A percentile compares a stretch with the other conserved stretches of the same genome.
Evolutionary conservation across 2,888 invertebrate genomes (phyloP).

Genomic region (Sinhomidia bicolor): DNA sequence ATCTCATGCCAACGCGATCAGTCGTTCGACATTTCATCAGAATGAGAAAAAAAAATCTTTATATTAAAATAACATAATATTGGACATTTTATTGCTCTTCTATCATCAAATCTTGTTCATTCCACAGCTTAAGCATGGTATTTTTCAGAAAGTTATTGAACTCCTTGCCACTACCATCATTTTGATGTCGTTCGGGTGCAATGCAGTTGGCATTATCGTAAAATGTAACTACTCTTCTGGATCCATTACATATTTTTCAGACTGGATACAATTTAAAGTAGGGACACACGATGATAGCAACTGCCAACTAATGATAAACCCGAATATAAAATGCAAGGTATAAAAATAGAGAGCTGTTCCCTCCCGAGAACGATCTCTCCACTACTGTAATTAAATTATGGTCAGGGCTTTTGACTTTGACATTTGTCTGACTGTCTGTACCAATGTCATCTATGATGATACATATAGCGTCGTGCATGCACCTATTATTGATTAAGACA

Average conservation of each 20-base stretch:
- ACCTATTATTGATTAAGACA: not conserved
- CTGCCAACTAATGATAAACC: constrained; percentile 1
- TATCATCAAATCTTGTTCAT: not conserved
- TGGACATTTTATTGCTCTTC: not conserved
- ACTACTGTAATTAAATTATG: constrained; percentile 30
- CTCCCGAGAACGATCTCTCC: too few relatives aligned
- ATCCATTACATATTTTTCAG: not conserved
- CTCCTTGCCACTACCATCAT: constrained; percentile 48
- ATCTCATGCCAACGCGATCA: constrained; percentile 21
- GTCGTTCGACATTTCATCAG: constrained; percentile 11
- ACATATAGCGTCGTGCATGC: not conserved
- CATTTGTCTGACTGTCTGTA: constrained; percentile 45
- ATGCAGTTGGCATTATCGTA: constrained; percentile 8
- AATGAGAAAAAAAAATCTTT: too few relatives aligned
- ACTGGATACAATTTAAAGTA: not conserved
- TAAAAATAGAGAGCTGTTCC: not conserved
- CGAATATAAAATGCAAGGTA: not conserved
- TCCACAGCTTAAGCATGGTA: not conserved
- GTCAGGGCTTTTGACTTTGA: constrained; percentile 72
- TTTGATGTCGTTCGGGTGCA: constrained; percentile 38
- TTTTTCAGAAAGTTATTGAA: constrained; percentile 68
- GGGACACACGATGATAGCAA: not conserved
- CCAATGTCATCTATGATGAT: constrained; percentile 57
- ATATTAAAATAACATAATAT: not conserved
- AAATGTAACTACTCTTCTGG: not conserved